phyloP scores from a whole-genome alignment of 2,797 vertebrate genomes.

The Spea hammondii region DNA sequence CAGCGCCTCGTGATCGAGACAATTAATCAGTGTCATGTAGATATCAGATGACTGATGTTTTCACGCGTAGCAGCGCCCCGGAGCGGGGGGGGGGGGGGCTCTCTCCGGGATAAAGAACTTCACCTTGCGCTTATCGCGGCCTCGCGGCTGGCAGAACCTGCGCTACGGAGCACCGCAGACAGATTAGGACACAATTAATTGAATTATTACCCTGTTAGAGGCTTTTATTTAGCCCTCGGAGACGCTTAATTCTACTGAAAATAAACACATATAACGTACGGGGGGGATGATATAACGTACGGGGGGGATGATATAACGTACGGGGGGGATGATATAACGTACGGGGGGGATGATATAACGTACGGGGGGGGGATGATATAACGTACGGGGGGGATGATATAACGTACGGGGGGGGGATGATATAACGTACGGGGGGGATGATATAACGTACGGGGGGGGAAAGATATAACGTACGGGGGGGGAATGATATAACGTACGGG shows the following conservation, averaged over 20 bases:
- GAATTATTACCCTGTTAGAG: slow-evolving; percentile 25
- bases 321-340: too few species aligned
- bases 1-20: slow-evolving; percentile 56
- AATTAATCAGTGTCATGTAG: slow-evolving; percentile 76
- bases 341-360: too few species aligned
- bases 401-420: too few species aligned
- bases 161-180: slow-evolving; percentile 44
- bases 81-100: slow-evolving; percentile 56
- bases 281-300: too few species aligned
- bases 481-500: too few species aligned
- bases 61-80: slow-evolving; percentile 49
- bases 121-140: slow-evolving; percentile 59
- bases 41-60: slow-evolving; percentile 67
- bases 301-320: too few species aligned
- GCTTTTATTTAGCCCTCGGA: slow-evolving; percentile 53
- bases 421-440: too few species aligned
- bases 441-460: too few species aligned
- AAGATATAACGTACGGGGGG: too few species aligned
- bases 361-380: too few species aligned
- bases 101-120: slow-evolving; percentile 56
- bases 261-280: neutral
- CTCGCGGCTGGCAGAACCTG: slow-evolving; percentile 55
- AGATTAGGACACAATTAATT: slow-evolving; percentile 65
- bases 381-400: too few species aligned
- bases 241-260: slow-evolving; percentile 50